Base-by-base conservation (phyloP, 2,797 vertebrate genomes). In the Megalops cyprinoides region DNA sequence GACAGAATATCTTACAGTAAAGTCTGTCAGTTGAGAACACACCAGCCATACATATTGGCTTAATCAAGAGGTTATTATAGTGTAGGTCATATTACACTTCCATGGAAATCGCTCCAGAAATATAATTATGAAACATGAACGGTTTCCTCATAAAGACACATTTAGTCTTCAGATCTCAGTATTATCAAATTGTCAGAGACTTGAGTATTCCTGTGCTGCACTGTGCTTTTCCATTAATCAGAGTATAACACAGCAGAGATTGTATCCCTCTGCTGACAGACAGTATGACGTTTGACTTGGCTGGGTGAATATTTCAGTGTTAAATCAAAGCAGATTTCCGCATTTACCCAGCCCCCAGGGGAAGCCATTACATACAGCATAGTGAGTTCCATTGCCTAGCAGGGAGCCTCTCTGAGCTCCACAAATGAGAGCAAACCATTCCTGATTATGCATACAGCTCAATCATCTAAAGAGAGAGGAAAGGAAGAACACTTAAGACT, bases 311-410 rank as follows among this genome's bases (percentile, higher is more conserved):
- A 53, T 81, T 81, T 77, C 74, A 76, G 56, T 31, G 46, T 69
- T 44, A 51, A 76, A 77, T 81, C 31, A 58, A 69, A 78, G 76
- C 65, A 58, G 76, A 78, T 78, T 44, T 78, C 79, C 49, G 62
- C 76, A 82, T 78, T 82, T 77, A 60, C 37, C 28, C 39, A 20
- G 53, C 25, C 51, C 76, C 78, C 76, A 49, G 39, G 81, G 81
- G 75, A 77, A 73, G 81, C 42, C 81, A 74, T 82, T 78, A 82
- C 65, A 71, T 82, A 74, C 79, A 80, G 79, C 20, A 42, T 58
- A 78, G 65, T 78, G 65, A 77, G 48, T 78, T 78, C 76, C 81
- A 58, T 73, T 20, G 49, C 49, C 31, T 44, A 37, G 67, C 65
- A 60, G 80, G 80, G 42, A 77, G 51, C 81, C 12, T 48, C 46